Base-by-base conservation (phyloP, 2,888 invertebrate genomes). In the Margaritifera margaritifera region DNA sequence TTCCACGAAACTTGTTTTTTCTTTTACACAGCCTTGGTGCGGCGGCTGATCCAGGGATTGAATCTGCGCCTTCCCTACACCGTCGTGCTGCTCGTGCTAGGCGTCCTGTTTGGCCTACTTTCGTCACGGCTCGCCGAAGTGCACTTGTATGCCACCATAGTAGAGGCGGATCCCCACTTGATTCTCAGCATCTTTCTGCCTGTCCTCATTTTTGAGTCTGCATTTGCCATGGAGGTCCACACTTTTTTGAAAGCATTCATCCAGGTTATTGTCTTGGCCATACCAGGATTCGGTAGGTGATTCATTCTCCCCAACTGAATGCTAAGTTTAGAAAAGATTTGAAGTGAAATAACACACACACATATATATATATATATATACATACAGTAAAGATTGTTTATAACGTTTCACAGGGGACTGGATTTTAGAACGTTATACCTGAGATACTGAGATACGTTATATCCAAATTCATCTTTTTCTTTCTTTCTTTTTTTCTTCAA, bases 121-220 rank as follows among this genome's bases (percentile, higher is more conserved):
- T 75, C 81, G 6, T 75, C 79, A 8, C 66, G 79, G 6, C 75
- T 81, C 59, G 69, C 72, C 2, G 68, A 59, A 0, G 76, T 88
- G 11, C 75, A 81, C 42, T 63, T 76, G 15, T 85, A 82, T 61
- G 83, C 84, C 6, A 65, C 69, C 4, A 77, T 88, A 2, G 77
- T 86, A 18, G 80, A 81, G 24, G 74, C 85, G 8, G 86, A 89
- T 65, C 90, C 90, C 0, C 88, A 88, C 69, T 80, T 88, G 15
- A 82, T 90, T 58, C 85, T 90, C 64, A 83, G 86, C 63, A 81
- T 89, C 51, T 90, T 90, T 69, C 80, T 91, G 56, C 91, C 91
- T 0, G 85, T 90, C 25, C 85, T 91, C 54, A 88, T 91, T 58
- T 91, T 90, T 79, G 90, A 91, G 69, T 89, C 90, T 2, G 89